Base-by-base conservation (phyloP, 2,888 invertebrate genomes). In the Melinopterus prodromus region DNA sequence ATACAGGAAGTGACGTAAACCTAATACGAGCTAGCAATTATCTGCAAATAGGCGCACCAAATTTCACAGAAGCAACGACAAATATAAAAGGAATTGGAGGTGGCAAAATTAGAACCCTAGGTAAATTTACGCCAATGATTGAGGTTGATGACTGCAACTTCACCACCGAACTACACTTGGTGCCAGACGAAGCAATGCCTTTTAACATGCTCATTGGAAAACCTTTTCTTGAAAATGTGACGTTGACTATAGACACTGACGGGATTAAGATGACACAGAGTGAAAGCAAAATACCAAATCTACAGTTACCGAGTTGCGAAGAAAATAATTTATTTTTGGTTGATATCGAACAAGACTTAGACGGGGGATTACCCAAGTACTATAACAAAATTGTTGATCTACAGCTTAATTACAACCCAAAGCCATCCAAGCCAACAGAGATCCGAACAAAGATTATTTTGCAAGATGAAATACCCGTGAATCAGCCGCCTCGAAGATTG, bases 391-490 rank as follows among this genome's bases (percentile, higher is more conserved):
- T 85, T 16, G 12, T 77, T 69, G 37, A 80, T 6, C 35, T 85
- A 4, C 70, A 86, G 6, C 14, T 80, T 4, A 79, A 82, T 9
- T 87, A 86, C 70, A 71, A 83, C 14, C 84, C 85, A 5, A n/a
- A 79, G 1, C 84, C 83, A 69, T 78, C 76, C 6, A 82, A 82
- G 69, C 82, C 84, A 0, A 82, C 84, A 6, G 26, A 26, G 26
- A 26, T 26, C 26, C 26, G 26, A 26, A 26, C 26, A 82, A 83
- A 81, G 53, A 85, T 87, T 15, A 78, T 87, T 53, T 38, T 88
- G 6, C 83, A 81, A 70, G 85, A 86, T 75, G 86, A 87, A 2
- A 79, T 79, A 9, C 87, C 87, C 0, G 71, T 71, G 15, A 16
- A 71, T 15, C 71, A 71, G 15, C 15, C 71, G 2, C 71, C 71